These are phyloP conservation scores for Agriopis leucophaearia DNA, from an alignment of 2,888 invertebrate species.

Conservation along the genomic window DNA sequence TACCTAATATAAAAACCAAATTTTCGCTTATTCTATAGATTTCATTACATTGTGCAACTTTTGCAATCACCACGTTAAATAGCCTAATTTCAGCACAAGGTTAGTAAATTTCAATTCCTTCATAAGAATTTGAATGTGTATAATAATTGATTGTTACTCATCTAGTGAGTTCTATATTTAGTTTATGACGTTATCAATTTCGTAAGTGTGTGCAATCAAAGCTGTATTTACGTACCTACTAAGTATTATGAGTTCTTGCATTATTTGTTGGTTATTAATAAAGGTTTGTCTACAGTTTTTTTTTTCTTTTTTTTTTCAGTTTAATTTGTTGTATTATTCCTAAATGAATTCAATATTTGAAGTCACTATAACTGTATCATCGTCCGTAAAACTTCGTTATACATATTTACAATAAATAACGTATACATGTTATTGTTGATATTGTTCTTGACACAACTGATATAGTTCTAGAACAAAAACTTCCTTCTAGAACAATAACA, in stretches of 20 bases:
- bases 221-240: not conserved
- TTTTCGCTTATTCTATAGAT: not conserved
- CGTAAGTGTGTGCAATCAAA: not conserved
- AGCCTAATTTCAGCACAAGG: conserved; percentile 2
- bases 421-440: not conserved
- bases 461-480: not conserved
- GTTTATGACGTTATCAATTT: not conserved
- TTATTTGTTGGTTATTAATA: no score
- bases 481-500: no score
- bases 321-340: no score
- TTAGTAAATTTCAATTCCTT: conserved; percentile 1
- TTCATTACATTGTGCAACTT: not conserved
- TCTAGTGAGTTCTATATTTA: not conserved
- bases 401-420: no score
- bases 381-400: no score
- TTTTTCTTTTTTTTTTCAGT: no score
- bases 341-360: no score
- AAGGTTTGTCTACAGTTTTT: no score
- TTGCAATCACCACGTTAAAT: not conserved
- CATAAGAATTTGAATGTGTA: not conserved
- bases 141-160: not conserved
- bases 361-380: no score
- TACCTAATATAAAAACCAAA: not conserved
- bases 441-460: not conserved
- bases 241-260: no score